Percentiles rank a stretch among this genome's conserved stretches.
Conservation (phyloP, 2,888 invertebrate genomes). For the Drosophila neoperkinsi region DNA sequence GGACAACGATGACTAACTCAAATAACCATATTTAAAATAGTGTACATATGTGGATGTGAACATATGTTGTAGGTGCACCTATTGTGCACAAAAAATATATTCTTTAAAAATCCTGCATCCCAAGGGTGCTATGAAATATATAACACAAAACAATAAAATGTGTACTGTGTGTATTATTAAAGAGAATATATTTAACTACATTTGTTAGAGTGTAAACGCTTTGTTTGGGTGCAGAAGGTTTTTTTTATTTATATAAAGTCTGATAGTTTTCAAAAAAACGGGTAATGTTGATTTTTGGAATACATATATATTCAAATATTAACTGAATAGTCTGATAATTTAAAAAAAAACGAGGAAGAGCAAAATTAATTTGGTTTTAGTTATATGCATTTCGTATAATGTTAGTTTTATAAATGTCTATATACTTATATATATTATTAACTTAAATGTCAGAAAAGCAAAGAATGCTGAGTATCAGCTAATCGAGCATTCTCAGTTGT, state of each 20-base stretch:
- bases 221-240: neutral
- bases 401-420: neutral
- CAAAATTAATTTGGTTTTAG: neutral
- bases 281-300: no score
- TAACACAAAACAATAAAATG: neutral
- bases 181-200: neutral
- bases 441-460: neutral
- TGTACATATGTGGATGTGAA: neutral
- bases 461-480: constrained; percentile 1
- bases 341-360: accelerated
- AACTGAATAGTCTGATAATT: neutral
- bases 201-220: neutral
- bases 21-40: constrained; percentile 16
- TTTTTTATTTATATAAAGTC: neutral
- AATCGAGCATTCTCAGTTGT: neutral
- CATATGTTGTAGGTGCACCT: constrained; percentile 12
- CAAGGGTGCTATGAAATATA: neutral
- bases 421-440: no score
- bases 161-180: no score
- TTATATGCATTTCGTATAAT: neutral
- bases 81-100: constrained; percentile 20
- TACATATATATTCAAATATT: neutral
- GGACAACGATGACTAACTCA: constrained; percentile 49
- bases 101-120: constrained; percentile 11
- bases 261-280: neutral